These are phyloP conservation scores for Enteromius unitaeniatus DNA, from an alignment of 2,797 vertebrate genomes.

Conservation along the genomic window DNA sequence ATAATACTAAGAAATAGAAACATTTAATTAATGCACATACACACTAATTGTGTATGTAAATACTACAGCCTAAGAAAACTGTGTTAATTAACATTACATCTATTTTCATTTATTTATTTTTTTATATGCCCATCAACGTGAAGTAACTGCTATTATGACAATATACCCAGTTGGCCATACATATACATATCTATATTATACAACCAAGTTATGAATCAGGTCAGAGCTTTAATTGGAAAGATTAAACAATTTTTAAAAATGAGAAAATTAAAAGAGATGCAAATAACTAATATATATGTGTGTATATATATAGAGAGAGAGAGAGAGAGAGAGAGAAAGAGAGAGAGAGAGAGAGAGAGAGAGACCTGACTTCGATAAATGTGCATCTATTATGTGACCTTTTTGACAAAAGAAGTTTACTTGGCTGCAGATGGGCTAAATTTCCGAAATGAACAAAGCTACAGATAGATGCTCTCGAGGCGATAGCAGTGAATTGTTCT, in stretches of 20 bases:
- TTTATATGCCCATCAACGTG: not conserved
- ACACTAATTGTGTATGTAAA: not conserved
- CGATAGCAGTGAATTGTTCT: too few species aligned
- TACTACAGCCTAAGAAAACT: not conserved
- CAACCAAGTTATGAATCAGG: not conserved
- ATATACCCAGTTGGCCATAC: not conserved
- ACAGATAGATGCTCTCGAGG: too few species aligned
- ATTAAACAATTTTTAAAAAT: not conserved
- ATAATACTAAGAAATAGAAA: not conserved
- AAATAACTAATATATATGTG: not conserved
- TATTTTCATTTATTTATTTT: not conserved
- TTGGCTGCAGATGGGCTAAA: too few species aligned
- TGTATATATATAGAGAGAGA: too few species aligned
- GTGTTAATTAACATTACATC: not conserved
- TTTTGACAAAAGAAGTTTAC: conserved; percentile 39
- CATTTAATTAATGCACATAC: not conserved
- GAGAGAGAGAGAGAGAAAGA: too few species aligned
- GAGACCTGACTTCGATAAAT: not conserved
- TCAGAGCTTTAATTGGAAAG: not conserved
- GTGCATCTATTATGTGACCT: conserved; percentile 39
- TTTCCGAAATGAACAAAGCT: too few species aligned
- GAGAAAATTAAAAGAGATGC: not conserved
- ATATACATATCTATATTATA: not conserved
- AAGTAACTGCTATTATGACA: not conserved
- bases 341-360: too few species aligned